Conservation (phyloP, 2,797 vertebrate genomes). For the Phoxinus dragarum region DNA sequence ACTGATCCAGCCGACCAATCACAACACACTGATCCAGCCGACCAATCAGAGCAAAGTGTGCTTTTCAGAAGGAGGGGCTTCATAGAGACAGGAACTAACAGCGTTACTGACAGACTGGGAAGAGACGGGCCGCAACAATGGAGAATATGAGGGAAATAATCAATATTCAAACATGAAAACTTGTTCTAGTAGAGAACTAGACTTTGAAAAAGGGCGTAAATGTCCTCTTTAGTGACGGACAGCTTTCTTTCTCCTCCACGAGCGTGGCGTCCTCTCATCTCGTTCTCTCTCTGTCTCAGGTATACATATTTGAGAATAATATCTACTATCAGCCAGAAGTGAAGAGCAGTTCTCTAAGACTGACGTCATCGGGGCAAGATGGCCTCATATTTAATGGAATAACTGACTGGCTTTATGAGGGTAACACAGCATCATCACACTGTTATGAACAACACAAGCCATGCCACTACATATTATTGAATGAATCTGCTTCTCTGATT, state of each 20-base stretch:
- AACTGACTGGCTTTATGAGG: constrained; percentile 95
- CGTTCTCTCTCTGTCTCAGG: constrained; percentile 70
- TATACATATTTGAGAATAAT: constrained; percentile 98
- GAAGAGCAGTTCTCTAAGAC: constrained; percentile 89
- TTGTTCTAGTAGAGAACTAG: no score
- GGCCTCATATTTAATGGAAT: constrained; percentile 92
- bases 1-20: no score
- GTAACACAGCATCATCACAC: constrained; percentile 70
- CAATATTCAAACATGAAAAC: no score
- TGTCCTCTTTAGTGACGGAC: neutral
- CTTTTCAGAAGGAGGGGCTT: no score
- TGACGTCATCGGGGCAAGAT: constrained; percentile 94
- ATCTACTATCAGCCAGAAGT: constrained; percentile 94
- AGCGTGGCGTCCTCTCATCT: neutral
- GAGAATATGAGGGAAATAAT: no score
- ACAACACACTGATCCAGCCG: no score
- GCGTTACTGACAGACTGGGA: no score
- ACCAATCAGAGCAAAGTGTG: no score
- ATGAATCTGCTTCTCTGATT: constrained; percentile 4
- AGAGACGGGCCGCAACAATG: no score
- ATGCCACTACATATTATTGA: neutral
- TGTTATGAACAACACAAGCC: neutral
- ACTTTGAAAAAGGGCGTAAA: neutral
- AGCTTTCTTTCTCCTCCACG: neutral
- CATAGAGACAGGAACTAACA: no score